Base-by-base conservation (phyloP, 2,888 invertebrate species). In the Limnephilus lunatus region DNA sequence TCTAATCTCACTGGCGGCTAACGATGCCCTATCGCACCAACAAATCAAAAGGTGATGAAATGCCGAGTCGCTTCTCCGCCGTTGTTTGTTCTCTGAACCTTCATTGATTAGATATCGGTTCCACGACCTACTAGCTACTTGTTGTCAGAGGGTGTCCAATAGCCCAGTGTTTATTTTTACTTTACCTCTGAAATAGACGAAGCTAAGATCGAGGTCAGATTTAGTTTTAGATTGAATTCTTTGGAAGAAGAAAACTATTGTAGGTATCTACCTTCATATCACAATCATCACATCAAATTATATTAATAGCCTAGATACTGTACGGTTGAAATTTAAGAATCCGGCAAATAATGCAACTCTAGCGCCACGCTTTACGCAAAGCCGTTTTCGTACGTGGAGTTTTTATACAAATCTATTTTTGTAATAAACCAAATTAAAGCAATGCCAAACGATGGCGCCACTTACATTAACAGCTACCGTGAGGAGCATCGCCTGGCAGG, bases 41-140 rank as follows among this genome's bases (percentile, higher is more conserved):
- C 44, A 35, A 86, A 44, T 86, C 48, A 86, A 86, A 86, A 3
- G 5, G 39, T 86, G 86, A 86, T 86, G 86, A 86, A 86, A 86
- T 86, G 25, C 86, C 68, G 19, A 25, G 68, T 25, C 86, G 30
- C 44, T 48, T 86, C 86, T 14, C 44, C 35, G 19, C 32, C 44
- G 86, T 48, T 86, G 86, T 48, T 48, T 48, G 44, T 19, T 48
- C 44, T n/a, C 68, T 25, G 48, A 30, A 25, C 44, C 39, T 30
- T 30, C 30, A 30, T 44, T 15, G 44, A 86, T 86, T 48, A 85
- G 85, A 44, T 85, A 85, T 85, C 39, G 85, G 9, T 35, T 4
- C 19, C 85, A 35, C n/a, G 25, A 15, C 44, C 44, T 19, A 39
- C 85, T 85, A 14, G 39, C 44, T 7, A 39, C 85, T 85, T 14